Conservation (phyloP, 2,888 invertebrate genomes). For the Argynnis bischoffii region DNA sequence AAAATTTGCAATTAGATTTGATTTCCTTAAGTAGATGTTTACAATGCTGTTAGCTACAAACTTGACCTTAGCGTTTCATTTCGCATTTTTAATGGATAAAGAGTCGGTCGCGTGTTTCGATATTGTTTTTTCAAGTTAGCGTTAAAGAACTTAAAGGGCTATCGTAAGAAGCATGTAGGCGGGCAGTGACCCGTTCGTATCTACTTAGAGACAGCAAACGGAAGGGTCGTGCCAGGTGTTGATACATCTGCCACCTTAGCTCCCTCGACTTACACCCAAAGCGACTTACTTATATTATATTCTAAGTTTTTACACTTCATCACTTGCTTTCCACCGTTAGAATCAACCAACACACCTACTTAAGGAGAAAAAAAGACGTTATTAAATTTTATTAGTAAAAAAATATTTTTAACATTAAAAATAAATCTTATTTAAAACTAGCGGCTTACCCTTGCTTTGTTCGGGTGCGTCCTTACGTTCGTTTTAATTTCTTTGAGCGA, state of each 20-base stretch:
- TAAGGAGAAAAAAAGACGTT: too few species aligned
- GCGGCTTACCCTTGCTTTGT: too few species aligned
- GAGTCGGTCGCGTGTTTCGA: constrained; percentile 70
- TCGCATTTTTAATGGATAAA: constrained; percentile 65
- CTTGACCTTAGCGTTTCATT: constrained; percentile 40
- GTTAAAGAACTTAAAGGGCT: constrained; percentile 59
- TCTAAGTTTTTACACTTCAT: constrained; percentile 64
- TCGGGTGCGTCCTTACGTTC: too few species aligned
- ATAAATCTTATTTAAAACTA: too few species aligned
- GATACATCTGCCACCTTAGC: constrained; percentile 77
- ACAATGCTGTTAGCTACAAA: constrained; percentile 26
- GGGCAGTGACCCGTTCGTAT: constrained; percentile 73
- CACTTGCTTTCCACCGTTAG: constrained; percentile 58
- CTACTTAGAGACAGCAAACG: constrained; percentile 60
- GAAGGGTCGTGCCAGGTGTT: constrained; percentile 80
- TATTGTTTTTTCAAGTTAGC: constrained; percentile 56
- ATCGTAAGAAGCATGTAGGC: constrained; percentile 67
- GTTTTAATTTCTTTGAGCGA: too few species aligned
- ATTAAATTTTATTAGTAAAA: too few species aligned
- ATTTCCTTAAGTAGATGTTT: constrained; percentile 27
- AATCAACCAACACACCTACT: constrained; percentile 8
- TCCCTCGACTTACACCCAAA: constrained; percentile 58
- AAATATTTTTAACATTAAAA: too few species aligned
- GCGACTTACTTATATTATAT: constrained; percentile 52
- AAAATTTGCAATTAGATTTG: not conserved